Conservation (phyloP, 2,113 vertebrate species). For the Columba livia region DNA sequence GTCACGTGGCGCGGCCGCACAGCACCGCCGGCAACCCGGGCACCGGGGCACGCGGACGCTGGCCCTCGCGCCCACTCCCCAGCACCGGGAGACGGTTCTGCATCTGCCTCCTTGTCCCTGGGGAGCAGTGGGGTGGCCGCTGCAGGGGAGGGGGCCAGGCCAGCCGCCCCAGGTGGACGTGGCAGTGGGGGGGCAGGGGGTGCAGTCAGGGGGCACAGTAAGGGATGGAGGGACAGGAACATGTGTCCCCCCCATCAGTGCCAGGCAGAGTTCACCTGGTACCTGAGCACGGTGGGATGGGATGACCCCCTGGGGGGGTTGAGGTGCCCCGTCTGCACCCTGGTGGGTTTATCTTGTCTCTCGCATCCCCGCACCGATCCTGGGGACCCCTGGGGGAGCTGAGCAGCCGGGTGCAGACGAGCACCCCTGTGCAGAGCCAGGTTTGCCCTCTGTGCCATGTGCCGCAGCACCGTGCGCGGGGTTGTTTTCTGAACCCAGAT, state of each 20-base stretch:
- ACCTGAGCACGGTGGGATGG: background rate
- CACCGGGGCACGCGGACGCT: background rate
- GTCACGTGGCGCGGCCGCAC: constrained; percentile 16
- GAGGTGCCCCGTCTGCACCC: accelerated
- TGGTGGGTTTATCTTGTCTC: background rate
- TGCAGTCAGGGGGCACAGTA: accelerated
- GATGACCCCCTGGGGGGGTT: background rate
- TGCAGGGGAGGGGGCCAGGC: background rate
- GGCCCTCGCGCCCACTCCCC: background rate
- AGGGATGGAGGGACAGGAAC: background rate
- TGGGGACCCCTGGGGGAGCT: background rate
- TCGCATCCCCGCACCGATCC: background rate
- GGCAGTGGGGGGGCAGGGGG: background rate
- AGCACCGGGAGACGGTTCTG: background rate
- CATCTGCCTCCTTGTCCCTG: background rate
- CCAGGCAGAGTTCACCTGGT: background rate
- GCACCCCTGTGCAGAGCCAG: background rate
- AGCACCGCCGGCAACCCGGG: background rate
- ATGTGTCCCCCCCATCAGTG: background rate
- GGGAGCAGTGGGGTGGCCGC: background rate
- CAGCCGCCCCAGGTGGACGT: background rate
- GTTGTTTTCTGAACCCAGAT: constrained; percentile 42
- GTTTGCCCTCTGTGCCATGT: background rate
- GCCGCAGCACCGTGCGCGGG: background rate
- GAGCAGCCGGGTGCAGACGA: background rate